Evolutionary conservation across 2,888 invertebrate genomes (phyloP), one percentile per base, ranked within the genome.

Genomic region (Pegoplata infirma): DNA sequence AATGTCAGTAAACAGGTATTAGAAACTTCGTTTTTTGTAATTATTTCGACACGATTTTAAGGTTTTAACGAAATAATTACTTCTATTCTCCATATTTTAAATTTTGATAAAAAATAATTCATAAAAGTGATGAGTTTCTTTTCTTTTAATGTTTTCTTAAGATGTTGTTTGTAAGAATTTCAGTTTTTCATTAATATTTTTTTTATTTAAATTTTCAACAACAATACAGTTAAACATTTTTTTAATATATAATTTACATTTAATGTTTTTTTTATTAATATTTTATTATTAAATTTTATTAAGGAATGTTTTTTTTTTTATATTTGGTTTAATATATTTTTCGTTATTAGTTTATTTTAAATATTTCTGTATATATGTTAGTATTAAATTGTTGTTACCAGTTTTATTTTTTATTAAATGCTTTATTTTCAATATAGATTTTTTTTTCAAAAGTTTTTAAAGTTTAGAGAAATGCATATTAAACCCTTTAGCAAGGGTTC

Each of bases 401-500:
- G 59, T 64, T 36, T n/a, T n/a, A n/a, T n/a, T n/a, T n/a, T 64
- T 53, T 47, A 10, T 46, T 79, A 79, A 79, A 79, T 75, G 79
- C 79, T 58, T 67, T 12, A 71, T 55, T 79, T 79, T 67, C 61
- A 51, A 51, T 23, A 49, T 69, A 66, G 61, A 61, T 56, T 19
- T n/a, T n/a, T n/a, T n/a, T n/a, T 58, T 44, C 1, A 28, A 73
- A 73, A 59, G 47, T 1, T 49, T 51, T 58, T 19, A 36, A 71
- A 56, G 47, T 55, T 74, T 66, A 71, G 71, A 79, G 79, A 79
- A 79, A 79, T 79, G 79, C 71, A 67, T 28, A 51, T n/a, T 32
- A n/a, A 68, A 14, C 25, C 44, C 63, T 49, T 55, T 58, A 56
- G 3, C 5, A 12, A 7, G n/a, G n/a, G n/a, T 21, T 40, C 8